Conservation (phyloP, 1,140 invertebrate species). For the Zaprionus capensis region DNA sequence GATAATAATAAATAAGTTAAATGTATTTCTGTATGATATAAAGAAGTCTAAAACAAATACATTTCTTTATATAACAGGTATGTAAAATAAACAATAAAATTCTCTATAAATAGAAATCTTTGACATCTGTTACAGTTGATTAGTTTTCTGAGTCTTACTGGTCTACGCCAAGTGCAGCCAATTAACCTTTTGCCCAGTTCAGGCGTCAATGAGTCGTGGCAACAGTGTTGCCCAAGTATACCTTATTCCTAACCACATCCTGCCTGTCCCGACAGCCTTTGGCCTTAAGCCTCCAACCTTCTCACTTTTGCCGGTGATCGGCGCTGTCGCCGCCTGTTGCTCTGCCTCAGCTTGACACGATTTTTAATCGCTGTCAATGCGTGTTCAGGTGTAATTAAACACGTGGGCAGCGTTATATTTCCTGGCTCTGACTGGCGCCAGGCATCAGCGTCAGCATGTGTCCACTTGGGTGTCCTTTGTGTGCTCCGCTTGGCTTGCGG, state of each 20-base stretch:
- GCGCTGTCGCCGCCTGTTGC: constrained; percentile 35
- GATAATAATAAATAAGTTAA: too few species aligned
- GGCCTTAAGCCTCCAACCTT: neutral
- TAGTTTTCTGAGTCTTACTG: constrained; percentile 13
- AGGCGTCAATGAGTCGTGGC: constrained; percentile 39
- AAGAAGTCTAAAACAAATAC: too few species aligned
- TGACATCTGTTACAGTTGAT: neutral
- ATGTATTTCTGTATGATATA: too few species aligned
- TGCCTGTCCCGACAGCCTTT: neutral
- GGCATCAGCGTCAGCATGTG: constrained; percentile 14
- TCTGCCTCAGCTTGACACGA: constrained; percentile 47
- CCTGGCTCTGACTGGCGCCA: constrained; percentile 14
- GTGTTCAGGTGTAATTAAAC: constrained; percentile 72
- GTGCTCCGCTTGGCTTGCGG: constrained; percentile 30
- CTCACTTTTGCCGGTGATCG: neutral
- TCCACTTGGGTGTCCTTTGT: neutral
- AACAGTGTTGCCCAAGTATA: constrained; percentile 37
- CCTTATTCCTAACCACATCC: neutral
- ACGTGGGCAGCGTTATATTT: constrained; percentile 53
- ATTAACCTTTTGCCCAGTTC: constrained; percentile 39
- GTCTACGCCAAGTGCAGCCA: constrained; percentile 3
- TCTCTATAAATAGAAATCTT: neutral
- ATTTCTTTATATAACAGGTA: too few species aligned
- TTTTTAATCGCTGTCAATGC: constrained; percentile 77
- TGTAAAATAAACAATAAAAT: neutral